Percentiles rank a stretch among this genome's conserved stretches.
Conservation (phyloP, 1,140 invertebrate genomes). For the Zaprionus gabonicus region DNA sequence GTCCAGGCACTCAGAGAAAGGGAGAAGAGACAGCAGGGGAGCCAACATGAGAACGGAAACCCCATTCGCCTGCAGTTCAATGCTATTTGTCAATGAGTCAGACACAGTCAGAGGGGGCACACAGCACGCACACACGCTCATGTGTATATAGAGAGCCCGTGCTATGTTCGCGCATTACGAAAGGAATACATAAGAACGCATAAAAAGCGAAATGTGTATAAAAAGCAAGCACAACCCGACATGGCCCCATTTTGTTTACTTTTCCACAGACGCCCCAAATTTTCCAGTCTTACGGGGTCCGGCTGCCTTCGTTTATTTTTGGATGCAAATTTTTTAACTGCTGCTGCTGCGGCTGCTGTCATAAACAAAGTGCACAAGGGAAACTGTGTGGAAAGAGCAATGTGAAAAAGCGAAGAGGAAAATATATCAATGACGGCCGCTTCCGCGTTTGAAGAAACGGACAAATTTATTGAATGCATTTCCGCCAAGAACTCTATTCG, state of each 20-base stretch:
- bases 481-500: slow-evolving; percentile 20
- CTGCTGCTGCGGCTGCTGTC: slow-evolving; percentile 20
- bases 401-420: slow-evolving; percentile 11
- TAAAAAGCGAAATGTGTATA: slow-evolving; percentile 1
- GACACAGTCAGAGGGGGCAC: slow-evolving; percentile 31
- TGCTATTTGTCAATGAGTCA: slow-evolving; percentile 77
- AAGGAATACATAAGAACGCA: slow-evolving; percentile 3
- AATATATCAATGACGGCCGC: slow-evolving; percentile 56
- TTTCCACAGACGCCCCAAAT: slow-evolving; percentile 56
- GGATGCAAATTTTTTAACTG: slow-evolving; percentile 43
- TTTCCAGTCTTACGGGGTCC: slow-evolving; percentile 35
- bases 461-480: slow-evolving; percentile 44
- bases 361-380: slow-evolving; percentile 60
- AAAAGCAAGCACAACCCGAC: slow-evolving; percentile 36
- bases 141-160: slow-evolving; percentile 22
- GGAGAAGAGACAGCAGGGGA: not conserved
- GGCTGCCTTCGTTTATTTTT: slow-evolving; percentile 47
- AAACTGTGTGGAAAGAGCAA: slow-evolving; percentile 26
- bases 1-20: not conserved
- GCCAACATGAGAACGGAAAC: slow-evolving; percentile 7
- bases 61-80: slow-evolving; percentile 63
- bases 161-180: slow-evolving; percentile 1
- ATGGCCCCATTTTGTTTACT: slow-evolving; percentile 74
- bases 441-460: slow-evolving; percentile 45
- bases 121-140: slow-evolving; percentile 24